Conservation (phyloP, 2,113 vertebrate species). For the Phaethon lepturus region DNA sequence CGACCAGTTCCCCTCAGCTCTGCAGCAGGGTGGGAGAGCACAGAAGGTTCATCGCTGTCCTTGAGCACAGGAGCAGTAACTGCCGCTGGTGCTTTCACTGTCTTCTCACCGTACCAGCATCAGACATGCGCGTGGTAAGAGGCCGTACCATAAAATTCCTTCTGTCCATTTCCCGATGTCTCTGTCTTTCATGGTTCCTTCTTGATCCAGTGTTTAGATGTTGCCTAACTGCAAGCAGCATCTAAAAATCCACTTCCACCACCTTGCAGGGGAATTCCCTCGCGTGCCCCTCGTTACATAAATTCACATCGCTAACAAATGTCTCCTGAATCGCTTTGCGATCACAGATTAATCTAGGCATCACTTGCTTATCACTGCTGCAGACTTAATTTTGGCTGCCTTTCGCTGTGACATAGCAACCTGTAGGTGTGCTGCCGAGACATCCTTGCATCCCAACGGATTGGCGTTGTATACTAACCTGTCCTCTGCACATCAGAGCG, state of each 20-base stretch:
- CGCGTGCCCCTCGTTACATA: neutral
- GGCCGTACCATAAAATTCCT: neutral
- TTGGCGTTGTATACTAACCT: neutral
- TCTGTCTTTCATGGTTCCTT: neutral
- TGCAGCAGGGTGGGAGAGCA: rapidly evolving
- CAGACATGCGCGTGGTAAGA: neutral
- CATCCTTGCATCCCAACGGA: neutral
- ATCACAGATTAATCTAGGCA: neutral
- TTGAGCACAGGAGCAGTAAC: neutral
- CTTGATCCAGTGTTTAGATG: neutral
- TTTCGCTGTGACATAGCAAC: neutral
- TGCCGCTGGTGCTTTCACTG: neutral
- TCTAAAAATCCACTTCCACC: neutral
- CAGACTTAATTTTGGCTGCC: neutral
- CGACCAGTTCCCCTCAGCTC: neutral
- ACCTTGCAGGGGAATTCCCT: neutral
- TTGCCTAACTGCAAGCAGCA: neutral
- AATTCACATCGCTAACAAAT: neutral
- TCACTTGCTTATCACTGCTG: neutral
- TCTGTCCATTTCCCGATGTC: neutral
- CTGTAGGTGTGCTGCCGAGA: neutral
- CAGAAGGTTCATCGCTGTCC: neutral
- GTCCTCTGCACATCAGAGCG: rapidly evolving
- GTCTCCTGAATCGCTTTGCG: neutral
- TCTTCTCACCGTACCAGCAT: neutral